Evolutionary conservation across 64 coral and sea anemone genomes (phyloP), one percentile per base, ranked within the genome.

Genomic region (Montipora cactus): DNA sequence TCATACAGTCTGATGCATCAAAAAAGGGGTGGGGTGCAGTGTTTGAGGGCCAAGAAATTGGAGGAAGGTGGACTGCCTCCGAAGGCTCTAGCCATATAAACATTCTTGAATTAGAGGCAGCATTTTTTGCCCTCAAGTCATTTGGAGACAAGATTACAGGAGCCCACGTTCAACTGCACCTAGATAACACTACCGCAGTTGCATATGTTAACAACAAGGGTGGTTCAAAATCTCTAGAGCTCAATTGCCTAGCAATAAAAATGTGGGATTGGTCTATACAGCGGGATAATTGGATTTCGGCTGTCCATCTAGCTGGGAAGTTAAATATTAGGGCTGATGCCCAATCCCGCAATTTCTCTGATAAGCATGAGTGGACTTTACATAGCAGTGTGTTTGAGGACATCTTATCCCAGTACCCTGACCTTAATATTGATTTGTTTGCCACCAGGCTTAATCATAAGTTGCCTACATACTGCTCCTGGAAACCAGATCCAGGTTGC

Each of bases 11-110:
- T 47, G 84, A 75, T 87, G 90, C 95, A 1, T 84, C 84, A 84
- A 89, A 86, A 89, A 64, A 78, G 59, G 95, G 94, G 14, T 95
- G 94, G 94, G 89, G 84, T 5, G 83, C 91, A 66, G 79, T 90
- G 44, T 74, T 71, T 59, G 14, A 89, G 14, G 80, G 75, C 6
- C 49, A 51, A 44, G 47, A 62, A 14, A 96, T 87, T 71, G 88
- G 87, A 20, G 80, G 91, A 74, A 89, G 80, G 45, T 87, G 91
- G 89, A 88, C 64, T 59, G 44, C 46, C 13, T 15, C 16, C 25
- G 93, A 95, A 71, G 53, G 44, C 25, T 48, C 51, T n/a, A 91
- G 37, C 9, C 89, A 96, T 52, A 96, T 93, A 44, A 77, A 79
- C 46, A 46, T 92, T 11, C 59, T 64, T 64, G 59, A 64, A 64